Evolutionary conservation across 2,113 vertebrate genomes (phyloP).

Genomic region (Sus scrofa): T2T-Sscrofa CM000818.6:77685001-77685500

Average conservation of each 20-base stretch:
- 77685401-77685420: not conserved
- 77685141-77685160: not conserved
- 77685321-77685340: not conserved
- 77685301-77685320: not conserved
- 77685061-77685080: slow-evolving; percentile 46
- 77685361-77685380: not conserved
- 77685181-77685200: not conserved
- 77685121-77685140: slow-evolving; percentile 7
- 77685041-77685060: not conserved
- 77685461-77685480: not conserved
- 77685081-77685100: not conserved
- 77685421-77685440: not conserved
- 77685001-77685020: not conserved
- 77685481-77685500: not conserved
- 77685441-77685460: not conserved
- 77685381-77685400: not conserved
- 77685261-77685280: not conserved
- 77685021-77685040: not conserved
- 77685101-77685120: slow-evolving; percentile 12
- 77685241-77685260: not conserved
- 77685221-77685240: not conserved
- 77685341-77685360: not conserved
- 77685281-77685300: not conserved
- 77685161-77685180: not conserved
- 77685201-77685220: not conserved